Evolutionary conservation across 2,888 invertebrate genomes (phyloP).

Genomic region (Oligia fasciuncula): DNA sequence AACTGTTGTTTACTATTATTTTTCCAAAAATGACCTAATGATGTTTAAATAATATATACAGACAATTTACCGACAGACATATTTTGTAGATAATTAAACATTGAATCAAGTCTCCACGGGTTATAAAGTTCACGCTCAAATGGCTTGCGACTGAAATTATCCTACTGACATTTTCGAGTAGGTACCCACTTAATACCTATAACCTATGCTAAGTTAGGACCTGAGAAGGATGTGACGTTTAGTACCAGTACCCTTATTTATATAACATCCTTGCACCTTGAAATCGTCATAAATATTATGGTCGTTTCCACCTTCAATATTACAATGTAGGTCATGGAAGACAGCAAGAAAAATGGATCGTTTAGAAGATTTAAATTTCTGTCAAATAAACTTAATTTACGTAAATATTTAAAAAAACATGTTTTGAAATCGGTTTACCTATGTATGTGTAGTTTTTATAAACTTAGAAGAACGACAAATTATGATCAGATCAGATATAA

Average conservation of each 20-base stretch:
- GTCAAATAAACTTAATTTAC: neutral
- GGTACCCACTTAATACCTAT: neutral
- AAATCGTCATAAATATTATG: neutral
- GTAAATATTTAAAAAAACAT: neutral
- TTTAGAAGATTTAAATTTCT: slow-evolving; percentile 12
- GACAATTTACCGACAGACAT: neutral
- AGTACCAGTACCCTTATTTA: neutral
- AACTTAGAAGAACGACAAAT: neutral
- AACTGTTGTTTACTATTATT: slow-evolving; percentile 8
- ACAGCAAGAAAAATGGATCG: slow-evolving; percentile 2
- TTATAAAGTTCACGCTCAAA: slow-evolving; percentile 52
- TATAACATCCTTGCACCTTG: neutral
- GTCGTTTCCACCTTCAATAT: neutral
- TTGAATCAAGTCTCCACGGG: slow-evolving; percentile 21
- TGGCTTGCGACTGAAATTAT: slow-evolving; percentile 40
- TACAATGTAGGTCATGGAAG: slow-evolving; percentile 12
- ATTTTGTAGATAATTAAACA: slow-evolving; percentile 12
- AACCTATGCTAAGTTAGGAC: slow-evolving; percentile 10
- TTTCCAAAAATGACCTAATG: neutral
- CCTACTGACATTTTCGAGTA: slow-evolving; percentile 52
- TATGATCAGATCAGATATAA: neutral
- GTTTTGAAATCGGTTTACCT: neutral
- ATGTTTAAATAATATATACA: neutral
- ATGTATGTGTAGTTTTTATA: neutral
- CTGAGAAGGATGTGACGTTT: slow-evolving; percentile 5